Base-by-base conservation (phyloP, 1,140 invertebrate species). In the Macrocentrus cingulum region DNA sequence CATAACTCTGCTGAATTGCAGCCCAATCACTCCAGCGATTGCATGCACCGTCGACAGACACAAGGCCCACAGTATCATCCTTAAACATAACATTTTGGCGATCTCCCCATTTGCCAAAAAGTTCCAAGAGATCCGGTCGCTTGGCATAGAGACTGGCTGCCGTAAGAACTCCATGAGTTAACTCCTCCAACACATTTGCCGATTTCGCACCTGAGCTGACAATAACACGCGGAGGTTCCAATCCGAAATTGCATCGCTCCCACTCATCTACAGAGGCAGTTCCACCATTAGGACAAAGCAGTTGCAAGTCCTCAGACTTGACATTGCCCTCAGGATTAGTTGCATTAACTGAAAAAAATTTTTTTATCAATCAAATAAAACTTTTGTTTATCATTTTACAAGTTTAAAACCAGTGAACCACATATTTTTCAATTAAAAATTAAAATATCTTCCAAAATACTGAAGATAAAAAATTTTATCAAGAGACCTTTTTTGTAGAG, bases 251-350 rank as follows among this genome's bases (percentile, higher is more conserved):
- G 66, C 89, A 90, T 9, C 68, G 70, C 7, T 74, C 62, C 76
- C 83, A 88, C 13, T 84, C 70, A 16, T 83, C 74, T 11, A 85
- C 70, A 1, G 79, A 55, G 0, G 71, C 70, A 9, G 76, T 71
- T 7, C 82, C 74, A 22, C 80, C 87, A 67, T 88, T 81, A n/a
- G 85, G 82, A 70, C 88, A 90, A 23, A 90, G 69, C 16, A 91
- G 69, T 65, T 85, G 83, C 61, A 85, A 88, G 66, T 90, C 87
- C 13, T 9, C 7, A 6, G 13, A 11, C 22, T 52, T 52, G 0
- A 52, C 34, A 52, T 51, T 25, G 16, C n/a, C 13, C 3, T 37
- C 23, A 19, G 16, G 5, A 19, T 9, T 18, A 18, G 1, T 55
- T 11, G 56, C 49, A 1, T 64, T 62, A 29, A 61, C 57, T 60